These are phyloP conservation scores for Lampris megalopsis DNA, from an alignment of 2,113 vertebrate genomes.

Conservation along the genomic window DNA sequence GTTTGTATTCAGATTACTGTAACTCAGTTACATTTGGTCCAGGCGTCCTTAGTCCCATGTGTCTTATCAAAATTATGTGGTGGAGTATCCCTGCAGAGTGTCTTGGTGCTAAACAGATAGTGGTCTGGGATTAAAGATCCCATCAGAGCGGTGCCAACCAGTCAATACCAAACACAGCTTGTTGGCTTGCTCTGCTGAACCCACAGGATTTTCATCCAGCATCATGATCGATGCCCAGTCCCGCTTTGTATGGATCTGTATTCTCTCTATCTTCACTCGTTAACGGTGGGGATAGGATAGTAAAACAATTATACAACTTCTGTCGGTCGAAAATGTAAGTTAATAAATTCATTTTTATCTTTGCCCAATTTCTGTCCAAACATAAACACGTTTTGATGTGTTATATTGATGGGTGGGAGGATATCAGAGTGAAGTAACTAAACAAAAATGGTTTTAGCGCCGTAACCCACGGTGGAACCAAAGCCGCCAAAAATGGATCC, in stretches of 20 bases:
- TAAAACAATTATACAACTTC: not conserved
- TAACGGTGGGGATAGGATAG: not conserved
- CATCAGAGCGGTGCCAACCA: constrained; percentile 36
- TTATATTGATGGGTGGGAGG: too few species aligned
- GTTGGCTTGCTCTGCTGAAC: constrained; percentile 36
- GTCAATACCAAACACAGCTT: constrained; percentile 46
- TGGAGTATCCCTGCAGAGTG: constrained; percentile 5
- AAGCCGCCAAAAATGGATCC: too few species aligned
- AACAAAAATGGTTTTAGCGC: constrained; percentile 12
- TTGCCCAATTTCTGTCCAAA: too few species aligned
- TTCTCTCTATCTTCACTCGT: constrained; percentile 28
- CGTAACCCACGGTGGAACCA: not conserved
- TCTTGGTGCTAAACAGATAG: constrained; percentile 26
- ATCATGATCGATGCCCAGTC: constrained; percentile 42
- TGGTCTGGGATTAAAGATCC: constrained; percentile 38
- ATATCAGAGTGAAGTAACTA: too few species aligned
- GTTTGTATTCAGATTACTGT: not conserved
- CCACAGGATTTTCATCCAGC: constrained; percentile 44
- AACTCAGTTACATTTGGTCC: not conserved
- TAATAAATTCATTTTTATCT: too few species aligned
- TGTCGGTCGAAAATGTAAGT: not conserved
- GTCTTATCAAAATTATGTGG: not conserved
- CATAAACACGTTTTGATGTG: too few species aligned
- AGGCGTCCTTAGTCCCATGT: not conserved
- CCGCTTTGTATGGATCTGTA: constrained; percentile 38